phyloP scores from a whole-genome alignment of 2,113 vertebrate species.

The Pyrgilauda ruficollis region DNA sequence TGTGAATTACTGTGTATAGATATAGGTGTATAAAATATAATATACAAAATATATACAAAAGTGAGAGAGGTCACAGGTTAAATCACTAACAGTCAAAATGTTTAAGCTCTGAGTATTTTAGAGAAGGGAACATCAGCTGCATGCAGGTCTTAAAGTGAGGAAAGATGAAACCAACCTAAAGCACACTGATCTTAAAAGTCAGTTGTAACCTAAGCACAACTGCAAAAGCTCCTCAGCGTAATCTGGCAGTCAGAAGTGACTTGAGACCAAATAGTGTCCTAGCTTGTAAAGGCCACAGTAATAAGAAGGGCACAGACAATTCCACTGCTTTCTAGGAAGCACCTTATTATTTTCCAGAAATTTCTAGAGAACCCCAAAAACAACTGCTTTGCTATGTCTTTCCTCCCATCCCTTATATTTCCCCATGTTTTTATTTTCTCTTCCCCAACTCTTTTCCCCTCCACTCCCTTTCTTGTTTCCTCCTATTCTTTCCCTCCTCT shows the following conservation, averaged over 20 bases:
- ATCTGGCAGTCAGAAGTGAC: neutral
- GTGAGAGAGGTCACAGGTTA: neutral
- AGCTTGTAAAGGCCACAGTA: neutral
- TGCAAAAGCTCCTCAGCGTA: neutral
- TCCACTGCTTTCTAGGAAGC: neutral
- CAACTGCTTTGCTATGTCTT: neutral
- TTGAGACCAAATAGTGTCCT: neutral
- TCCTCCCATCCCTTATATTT: neutral
- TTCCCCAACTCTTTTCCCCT: neutral
- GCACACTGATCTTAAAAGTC: neutral
- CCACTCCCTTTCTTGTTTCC: neutral
- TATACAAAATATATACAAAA: neutral
- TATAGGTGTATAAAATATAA: neutral
- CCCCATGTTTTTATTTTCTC: neutral
- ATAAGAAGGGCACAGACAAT: neutral
- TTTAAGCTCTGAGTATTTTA: neutral
- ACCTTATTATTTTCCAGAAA: neutral
- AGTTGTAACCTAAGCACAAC: neutral
- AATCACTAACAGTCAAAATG: neutral
- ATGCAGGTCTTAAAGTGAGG: neutral
- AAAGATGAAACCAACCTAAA: neutral
- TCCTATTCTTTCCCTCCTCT: constrained; percentile 24
- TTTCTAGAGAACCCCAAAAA: neutral
- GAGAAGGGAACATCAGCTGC: neutral
- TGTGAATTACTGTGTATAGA: neutral